phyloP scores from a whole-genome alignment of 30 jellyfish, hydroid and myxozoan species.

The Mastigias papua region DNA sequence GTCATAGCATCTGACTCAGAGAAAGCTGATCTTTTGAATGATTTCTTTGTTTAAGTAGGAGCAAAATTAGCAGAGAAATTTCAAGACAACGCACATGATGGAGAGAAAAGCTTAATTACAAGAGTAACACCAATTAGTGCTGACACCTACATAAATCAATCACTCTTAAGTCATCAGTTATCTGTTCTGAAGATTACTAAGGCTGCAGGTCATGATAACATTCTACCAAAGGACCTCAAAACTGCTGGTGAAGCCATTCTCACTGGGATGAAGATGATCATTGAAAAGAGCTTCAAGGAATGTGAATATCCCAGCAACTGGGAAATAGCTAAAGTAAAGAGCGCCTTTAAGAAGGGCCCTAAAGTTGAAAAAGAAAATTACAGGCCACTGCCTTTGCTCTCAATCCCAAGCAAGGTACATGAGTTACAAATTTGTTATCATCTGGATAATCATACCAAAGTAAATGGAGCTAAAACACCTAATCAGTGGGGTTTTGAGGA shows the following conservation, averaged over 20 bases:
- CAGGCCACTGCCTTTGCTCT: no score
- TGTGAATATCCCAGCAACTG: conserved; percentile 1
- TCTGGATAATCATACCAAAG: neutral
- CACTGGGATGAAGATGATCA: conserved; percentile 6
- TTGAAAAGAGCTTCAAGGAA: conserved; percentile 9
- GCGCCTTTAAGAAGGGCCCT: no score
- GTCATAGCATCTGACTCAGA: neutral
- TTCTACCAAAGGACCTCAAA: conserved; percentile 4
- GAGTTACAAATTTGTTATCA: neutral
- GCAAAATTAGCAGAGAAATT: conserved; percentile 4
- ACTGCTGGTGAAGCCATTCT: conserved; percentile 6
- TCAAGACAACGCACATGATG: neutral
- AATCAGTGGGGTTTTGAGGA: conserved; percentile 8
- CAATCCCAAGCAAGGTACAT: conserved; percentile 11
- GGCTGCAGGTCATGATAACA: conserved; percentile 17
- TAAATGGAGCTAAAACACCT: neutral
- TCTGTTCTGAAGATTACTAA: no score
- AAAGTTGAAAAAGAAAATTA: no score
- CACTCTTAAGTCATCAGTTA: neutral
- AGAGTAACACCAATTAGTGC: neutral
- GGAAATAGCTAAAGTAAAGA: no score
- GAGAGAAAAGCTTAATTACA: neutral
- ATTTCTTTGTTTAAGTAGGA: neutral
- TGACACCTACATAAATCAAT: neutral
- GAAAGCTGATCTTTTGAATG: neutral